phyloP scores from a whole-genome alignment of 2,797 vertebrate genomes.

The Remorina albescens region DNA sequence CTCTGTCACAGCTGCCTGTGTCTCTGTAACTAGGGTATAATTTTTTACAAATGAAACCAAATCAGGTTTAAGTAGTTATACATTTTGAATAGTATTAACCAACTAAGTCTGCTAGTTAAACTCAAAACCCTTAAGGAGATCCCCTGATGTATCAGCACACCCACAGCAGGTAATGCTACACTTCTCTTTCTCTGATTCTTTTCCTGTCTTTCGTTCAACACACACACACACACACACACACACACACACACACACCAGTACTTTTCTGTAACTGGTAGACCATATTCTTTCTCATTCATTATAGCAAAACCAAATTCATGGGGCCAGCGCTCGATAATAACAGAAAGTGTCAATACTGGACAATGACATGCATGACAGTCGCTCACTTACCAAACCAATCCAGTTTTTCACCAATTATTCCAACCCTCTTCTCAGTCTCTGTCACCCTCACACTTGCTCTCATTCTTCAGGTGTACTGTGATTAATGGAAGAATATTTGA shows the following conservation, averaged over 20 bases:
- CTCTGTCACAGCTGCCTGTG: neutral
- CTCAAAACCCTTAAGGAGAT: neutral
- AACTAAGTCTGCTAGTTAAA: neutral
- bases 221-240: neutral
- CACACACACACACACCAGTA: neutral
- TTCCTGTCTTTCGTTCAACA: neutral
- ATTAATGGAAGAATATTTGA: conserved; percentile 31
- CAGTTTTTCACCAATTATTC: conserved; percentile 38
- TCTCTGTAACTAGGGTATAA: neutral
- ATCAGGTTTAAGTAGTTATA: neutral
- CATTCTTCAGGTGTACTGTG: conserved; percentile 10
- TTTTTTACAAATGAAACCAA: no score
- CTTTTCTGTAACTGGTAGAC: neutral
- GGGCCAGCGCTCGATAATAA: neutral
- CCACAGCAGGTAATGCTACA: conserved; percentile 19
- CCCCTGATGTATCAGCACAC: neutral
- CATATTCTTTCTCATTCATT: conserved; percentile 3
- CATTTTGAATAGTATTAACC: neutral
- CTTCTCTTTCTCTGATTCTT: conserved; percentile 22
- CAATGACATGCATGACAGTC: conserved; percentile 29
- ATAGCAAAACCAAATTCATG: neutral
- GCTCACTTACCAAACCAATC: conserved; percentile 3
- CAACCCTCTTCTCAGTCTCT: conserved; percentile 1
- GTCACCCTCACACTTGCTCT: conserved; percentile 10
- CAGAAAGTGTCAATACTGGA: neutral